A percentile compares a stretch with the other conserved stretches of the same genome.
These are phyloP conservation scores for Pseudoatta argentina DNA, from an alignment of 1,140 invertebrate genomes.

Conservation along the genomic window DNA sequence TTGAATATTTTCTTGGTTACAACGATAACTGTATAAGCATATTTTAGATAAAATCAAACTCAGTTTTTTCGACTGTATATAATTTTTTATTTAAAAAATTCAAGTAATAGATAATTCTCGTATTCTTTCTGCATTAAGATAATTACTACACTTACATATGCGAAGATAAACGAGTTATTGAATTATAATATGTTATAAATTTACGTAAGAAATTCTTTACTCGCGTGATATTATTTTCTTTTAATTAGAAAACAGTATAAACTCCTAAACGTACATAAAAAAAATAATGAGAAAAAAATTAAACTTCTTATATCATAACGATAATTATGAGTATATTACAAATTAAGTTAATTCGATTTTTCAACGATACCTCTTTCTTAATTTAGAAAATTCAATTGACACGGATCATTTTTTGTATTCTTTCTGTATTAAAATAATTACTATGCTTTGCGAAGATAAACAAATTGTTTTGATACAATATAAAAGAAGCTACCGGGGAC, in stretches of 20 bases:
- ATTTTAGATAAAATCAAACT: too few relatives aligned
- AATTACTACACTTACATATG: too few relatives aligned
- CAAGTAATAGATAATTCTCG: background rate
- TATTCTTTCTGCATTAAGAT: too few relatives aligned
- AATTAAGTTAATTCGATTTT: background rate
- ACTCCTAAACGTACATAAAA: too few relatives aligned
- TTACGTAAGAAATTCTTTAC: background rate
- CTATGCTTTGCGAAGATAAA: background rate
- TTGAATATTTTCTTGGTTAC: background rate
- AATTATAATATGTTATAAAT: background rate
- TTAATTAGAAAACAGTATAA: background rate
- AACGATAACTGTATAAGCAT: too few relatives aligned
- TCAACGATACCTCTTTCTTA: background rate
- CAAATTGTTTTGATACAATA: background rate
- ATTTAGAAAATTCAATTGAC: background rate
- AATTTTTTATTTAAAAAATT: too few relatives aligned
- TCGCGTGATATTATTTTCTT: background rate
- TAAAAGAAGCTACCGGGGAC: background rate
- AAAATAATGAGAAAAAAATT: background rate
- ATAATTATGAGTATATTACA: background rate
- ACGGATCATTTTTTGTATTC: background rate
- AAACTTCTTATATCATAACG: too few relatives aligned
- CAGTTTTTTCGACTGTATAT: too few relatives aligned
- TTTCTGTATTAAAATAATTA: background rate
- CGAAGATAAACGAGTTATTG: too few relatives aligned